Base-by-base conservation (phyloP, 2,797 vertebrate species). In the Platalea minor region DNA sequence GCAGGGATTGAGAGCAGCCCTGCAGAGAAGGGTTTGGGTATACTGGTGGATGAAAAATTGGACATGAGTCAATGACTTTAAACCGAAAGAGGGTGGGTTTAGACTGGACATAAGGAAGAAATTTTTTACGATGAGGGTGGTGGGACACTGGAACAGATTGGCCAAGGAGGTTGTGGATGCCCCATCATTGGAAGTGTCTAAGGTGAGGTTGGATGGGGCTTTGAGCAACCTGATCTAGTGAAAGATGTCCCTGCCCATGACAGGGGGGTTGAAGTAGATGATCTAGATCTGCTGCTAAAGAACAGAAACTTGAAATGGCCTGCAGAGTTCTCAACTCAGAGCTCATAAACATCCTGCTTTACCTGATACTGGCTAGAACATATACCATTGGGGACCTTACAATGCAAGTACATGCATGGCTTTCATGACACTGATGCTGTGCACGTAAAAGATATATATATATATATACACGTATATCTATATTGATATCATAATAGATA, bases 261-360 rank as follows among this genome's bases (percentile, higher is more conserved):
- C 12, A 63, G 13, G 6, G 3, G 1, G 1, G 1, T 45, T 14
- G 3, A 43, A 61, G 17, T 45, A 45, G 45, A 48, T 1, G 2
- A 5, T 31, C 45, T 69, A 45, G 5, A 5, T 29, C 43, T 85
- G 23, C 35, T 54, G 11, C 26, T 50, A 63, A 28, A 43, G 19
- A 37, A 56, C 2, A 53, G 20, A 73, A 81, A 45, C 23, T 35
- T 26, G 25, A 80, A 83, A 51, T 48, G 4, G 19, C 13, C 17
- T 61, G 6, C 13, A 73, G 56, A 89, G 5, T 18, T 45, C 26
- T 84, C 24, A 91, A 35, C 15, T 46, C 11, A 18, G 8, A 76
- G 5, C 5, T 56, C 14, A 17, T 56, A 35, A 60, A 1, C 10
- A 13, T 54, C 33, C 53, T 86, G 17, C 3, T 24, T 79, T 76